Base-by-base conservation (phyloP, 2,113 vertebrate genomes). In the Triplophysa siluroides region DNA sequence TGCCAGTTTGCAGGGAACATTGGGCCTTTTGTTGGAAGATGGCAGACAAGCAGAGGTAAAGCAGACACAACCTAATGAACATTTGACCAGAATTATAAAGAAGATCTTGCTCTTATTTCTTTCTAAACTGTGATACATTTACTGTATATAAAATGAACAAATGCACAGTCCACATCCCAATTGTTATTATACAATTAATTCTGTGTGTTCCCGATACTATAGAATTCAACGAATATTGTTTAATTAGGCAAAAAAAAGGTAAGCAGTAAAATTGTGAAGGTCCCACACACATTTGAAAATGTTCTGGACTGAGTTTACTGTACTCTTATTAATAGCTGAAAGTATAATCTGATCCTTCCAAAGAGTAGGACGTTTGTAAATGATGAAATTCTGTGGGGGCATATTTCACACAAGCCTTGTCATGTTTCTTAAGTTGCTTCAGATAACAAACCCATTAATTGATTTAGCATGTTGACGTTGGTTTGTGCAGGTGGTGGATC, bases 41-140 rank as follows among this genome's bases (percentile, higher is more conserved):
- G 97, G 97, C 97, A 99, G 88, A 89, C 83, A 33, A 91, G 78
- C 76, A 89, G 87, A 96, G 96, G 97, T 98, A 92, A 79, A 24
- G 23, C 62, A 71, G 6, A 9, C 9, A 65, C 8, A 8, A 13
- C 33, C 3, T 41, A 5, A 76, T 76, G 23, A 68, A 21, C 43
- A 9, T 16, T 23, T 33, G 0, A 33, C 33, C 33, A 38, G 33
- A 6, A 38, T 38, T 38, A 38, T 38, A 38, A 38, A 38, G 33
- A 38, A 6, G 7, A 38, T 38, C 6, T 38, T 6, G 0, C 18
- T 69, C 26, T 69, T 69, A 26, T 3, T 29, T 52, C 52, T 70
- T 50, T 52, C 14, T 19, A 52, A 54, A 4, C 16, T 70, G 14
- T 54, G 8, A 54, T 54, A 70, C 47, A 4, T 52, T 52, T 52